These are phyloP conservation scores for Eudyptes chrysolophus DNA, from an alignment of 2,113 vertebrate species.

Conservation along the genomic window DNA sequence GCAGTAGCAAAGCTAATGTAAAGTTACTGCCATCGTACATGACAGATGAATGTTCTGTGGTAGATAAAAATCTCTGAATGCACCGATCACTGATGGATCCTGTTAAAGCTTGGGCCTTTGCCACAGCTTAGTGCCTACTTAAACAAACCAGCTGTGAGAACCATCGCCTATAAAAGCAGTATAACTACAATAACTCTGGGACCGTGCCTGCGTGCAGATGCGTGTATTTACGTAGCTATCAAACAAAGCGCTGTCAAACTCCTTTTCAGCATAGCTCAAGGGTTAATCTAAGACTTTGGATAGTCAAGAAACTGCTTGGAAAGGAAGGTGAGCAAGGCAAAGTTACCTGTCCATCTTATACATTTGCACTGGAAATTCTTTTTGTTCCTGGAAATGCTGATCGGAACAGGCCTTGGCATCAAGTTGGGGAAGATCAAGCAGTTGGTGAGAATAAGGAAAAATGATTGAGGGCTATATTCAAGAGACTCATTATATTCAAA, in stretches of 20 bases:
- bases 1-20: neutral
- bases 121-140: neutral
- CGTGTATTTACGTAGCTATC: neutral
- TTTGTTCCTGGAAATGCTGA: neutral
- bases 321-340: neutral
- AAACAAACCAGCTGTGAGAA: neutral
- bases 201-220: neutral
- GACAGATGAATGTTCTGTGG: neutral
- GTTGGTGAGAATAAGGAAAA: neutral
- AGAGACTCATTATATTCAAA: neutral
- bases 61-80: neutral
- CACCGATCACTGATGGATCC: neutral
- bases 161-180: neutral
- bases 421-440: neutral
- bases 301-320: neutral
- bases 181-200: neutral
- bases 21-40: neutral
- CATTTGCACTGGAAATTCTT: neutral
- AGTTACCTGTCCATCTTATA: neutral
- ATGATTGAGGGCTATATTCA: neutral
- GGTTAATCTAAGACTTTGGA: neutral
- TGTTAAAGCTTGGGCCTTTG: neutral
- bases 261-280: neutral
- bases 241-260: neutral
- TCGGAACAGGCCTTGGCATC: neutral